Evolutionary conservation across 2,888 invertebrate genomes (phyloP).

Genomic region (Himalopsyche kuldschensis): DNA sequence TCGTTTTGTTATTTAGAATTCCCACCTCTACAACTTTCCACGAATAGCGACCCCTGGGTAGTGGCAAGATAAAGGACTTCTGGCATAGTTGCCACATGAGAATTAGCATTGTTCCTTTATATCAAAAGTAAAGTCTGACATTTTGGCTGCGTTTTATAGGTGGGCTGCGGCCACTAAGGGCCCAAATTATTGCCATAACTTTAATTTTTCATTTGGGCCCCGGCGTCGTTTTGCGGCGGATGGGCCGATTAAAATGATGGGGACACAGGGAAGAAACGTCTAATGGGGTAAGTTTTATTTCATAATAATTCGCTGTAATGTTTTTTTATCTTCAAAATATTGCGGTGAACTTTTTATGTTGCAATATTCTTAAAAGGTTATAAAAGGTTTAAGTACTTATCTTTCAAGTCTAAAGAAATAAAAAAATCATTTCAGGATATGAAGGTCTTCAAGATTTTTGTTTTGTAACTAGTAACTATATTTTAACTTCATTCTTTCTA

Average conservation of each 20-base stretch:
- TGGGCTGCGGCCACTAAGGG: conserved; percentile 13
- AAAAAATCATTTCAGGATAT: too few relatives aligned
- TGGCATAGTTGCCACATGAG: conserved; percentile 33
- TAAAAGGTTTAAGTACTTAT: background rate
- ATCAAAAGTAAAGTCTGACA: conserved; percentile 32
- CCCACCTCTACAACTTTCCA: background rate
- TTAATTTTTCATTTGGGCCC: conserved; percentile 29
- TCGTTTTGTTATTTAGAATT: background rate
- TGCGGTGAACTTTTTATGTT: background rate
- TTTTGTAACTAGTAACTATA: too few relatives aligned
- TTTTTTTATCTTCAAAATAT: background rate
- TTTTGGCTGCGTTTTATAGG: conserved; percentile 14
- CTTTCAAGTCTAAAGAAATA: too few relatives aligned
- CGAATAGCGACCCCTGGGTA: background rate
- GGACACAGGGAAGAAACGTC: background rate
- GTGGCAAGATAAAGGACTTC: conserved; percentile 26
- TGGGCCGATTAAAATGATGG: background rate
- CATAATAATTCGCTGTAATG: background rate
- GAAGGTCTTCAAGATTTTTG: too few relatives aligned
- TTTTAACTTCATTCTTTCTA: too few relatives aligned
- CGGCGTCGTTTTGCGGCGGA: conserved; percentile 7
- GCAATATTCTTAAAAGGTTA: background rate
- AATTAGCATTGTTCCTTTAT: conserved; percentile 38
- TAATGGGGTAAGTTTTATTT: background rate
- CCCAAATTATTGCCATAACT: background rate